phyloP scores from a whole-genome alignment of 1,140 invertebrate genomes.

The Glomeris maerens region DNA sequence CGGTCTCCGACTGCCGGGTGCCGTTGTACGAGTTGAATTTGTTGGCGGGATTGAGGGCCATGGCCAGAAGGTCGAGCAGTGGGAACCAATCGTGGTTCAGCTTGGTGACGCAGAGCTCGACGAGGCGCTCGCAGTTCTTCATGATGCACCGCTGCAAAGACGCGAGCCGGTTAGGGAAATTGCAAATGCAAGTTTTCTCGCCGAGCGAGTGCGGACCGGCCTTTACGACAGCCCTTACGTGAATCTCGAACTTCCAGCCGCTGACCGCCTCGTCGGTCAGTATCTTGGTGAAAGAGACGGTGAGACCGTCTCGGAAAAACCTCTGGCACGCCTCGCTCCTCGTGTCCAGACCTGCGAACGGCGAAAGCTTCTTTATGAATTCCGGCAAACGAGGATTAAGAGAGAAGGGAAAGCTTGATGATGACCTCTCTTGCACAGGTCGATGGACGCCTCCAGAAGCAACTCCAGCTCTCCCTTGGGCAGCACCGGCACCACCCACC shows the following conservation, averaged over 20 bases:
- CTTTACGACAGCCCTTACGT: slow-evolving; percentile 37
- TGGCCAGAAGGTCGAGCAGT: slow-evolving; percentile 76
- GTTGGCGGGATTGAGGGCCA: slow-evolving; percentile 84
- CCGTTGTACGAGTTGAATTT: slow-evolving; percentile 94
- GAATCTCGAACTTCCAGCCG: slow-evolving; percentile 94
- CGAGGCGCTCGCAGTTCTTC: slow-evolving; percentile 77
- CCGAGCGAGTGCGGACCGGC: neutral
- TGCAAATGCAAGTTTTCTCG: too few species aligned
- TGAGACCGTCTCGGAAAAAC: slow-evolving; percentile 88
- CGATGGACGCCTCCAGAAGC: slow-evolving; percentile 74
- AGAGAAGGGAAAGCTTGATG: neutral
- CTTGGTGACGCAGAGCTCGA: slow-evolving; percentile 81
- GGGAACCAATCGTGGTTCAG: slow-evolving; percentile 86
- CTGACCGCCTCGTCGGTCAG: slow-evolving; percentile 95
- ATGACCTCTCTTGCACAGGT: slow-evolving; percentile 60
- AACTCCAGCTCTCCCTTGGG: slow-evolving; percentile 91
- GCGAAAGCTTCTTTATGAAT: neutral
- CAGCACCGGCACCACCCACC: slow-evolving; percentile 93
- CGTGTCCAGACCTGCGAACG: slow-evolving; percentile 58
- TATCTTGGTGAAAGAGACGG: slow-evolving; percentile 91
- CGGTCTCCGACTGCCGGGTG: slow-evolving; percentile 61
- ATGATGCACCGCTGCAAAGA: slow-evolving; percentile 64
- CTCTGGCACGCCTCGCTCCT: slow-evolving; percentile 80
- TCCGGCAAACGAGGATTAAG: too few species aligned
- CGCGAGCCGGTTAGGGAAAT: too few species aligned